phyloP scores from a whole-genome alignment of 1,140 invertebrate species.

The Ditylenchus dipsaci region DNA sequence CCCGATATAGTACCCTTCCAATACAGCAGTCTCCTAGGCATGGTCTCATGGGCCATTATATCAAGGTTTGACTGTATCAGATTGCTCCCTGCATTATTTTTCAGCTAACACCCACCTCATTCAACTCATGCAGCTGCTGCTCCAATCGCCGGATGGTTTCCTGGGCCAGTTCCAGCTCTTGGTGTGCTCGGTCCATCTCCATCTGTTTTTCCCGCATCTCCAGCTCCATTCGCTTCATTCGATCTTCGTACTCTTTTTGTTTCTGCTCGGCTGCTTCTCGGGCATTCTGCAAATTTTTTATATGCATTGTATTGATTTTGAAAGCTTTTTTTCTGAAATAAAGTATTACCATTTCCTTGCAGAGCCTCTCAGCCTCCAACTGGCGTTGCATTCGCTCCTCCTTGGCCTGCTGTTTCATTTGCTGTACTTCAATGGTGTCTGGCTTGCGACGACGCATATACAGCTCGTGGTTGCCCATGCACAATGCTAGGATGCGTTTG shows the following conservation, averaged over 20 bases:
- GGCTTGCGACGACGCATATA: constrained; percentile 93
- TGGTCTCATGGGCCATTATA: too few relatives aligned
- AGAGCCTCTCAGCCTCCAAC: constrained; percentile 49
- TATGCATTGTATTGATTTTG: too few relatives aligned
- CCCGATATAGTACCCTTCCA: too few relatives aligned
- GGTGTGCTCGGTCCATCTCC: constrained; percentile 60
- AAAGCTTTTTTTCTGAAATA: too few relatives aligned
- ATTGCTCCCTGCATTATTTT: too few relatives aligned
- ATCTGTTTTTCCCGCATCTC: constrained; percentile 60
- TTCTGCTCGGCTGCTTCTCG: constrained; percentile 61
- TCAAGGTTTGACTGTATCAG: too few relatives aligned
- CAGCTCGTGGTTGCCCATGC: constrained; percentile 95
- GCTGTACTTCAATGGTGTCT: constrained; percentile 95
- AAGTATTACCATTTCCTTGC: constrained; percentile 14
- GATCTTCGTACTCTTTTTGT: constrained; percentile 60
- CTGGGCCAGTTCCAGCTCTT: constrained; percentile 72
- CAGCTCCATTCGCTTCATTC: constrained; percentile 59
- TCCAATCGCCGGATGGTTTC: constrained; percentile 13
- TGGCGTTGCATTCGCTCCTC: constrained; percentile 51
- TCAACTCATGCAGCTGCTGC: constrained; percentile 24
- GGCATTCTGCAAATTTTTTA: constrained; percentile 45
- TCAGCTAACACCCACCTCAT: constrained; percentile 23
- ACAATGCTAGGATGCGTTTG: constrained; percentile 91
- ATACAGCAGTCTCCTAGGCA: too few relatives aligned
- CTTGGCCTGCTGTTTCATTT: constrained; percentile 94